Conservation (phyloP, 2,888 invertebrate genomes). For the Sarcophaga variegata region DNA sequence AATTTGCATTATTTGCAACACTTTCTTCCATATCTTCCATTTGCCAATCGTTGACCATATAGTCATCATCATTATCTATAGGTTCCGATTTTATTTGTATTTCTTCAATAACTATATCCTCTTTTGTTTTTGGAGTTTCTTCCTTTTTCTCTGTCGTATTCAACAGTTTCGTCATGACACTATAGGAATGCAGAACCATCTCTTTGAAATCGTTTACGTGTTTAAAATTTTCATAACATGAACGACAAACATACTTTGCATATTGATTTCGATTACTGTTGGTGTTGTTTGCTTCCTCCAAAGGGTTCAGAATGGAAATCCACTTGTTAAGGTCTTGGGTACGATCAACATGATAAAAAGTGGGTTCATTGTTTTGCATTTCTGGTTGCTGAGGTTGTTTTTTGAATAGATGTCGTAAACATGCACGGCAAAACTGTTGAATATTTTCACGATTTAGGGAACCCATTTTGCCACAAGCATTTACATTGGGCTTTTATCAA, state of each 20-base stretch:
- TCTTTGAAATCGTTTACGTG: conserved; percentile 59
- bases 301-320: conserved; percentile 61
- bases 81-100: conserved; percentile 58
- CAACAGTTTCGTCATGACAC: conserved; percentile 45
- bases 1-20: no score
- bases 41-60: neutral
- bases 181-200: conserved; percentile 58
- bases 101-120: no score
- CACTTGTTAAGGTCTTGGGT: conserved; percentile 62
- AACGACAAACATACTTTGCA: conserved; percentile 65
- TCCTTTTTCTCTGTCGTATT: neutral
- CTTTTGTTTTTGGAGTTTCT: neutral
- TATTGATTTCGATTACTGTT: conserved; percentile 34
- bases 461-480: neutral
- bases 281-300: conserved; percentile 51
- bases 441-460: conserved; percentile 56
- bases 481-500: neutral
- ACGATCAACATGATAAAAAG: conserved; percentile 59
- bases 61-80: conserved; percentile 26
- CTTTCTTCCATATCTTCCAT: no score
- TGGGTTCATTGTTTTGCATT: conserved; percentile 25
- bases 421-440: conserved; percentile 66
- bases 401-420: conserved; percentile 58
- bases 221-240: conserved; percentile 65
- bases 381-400: conserved; percentile 19